phyloP scores from a whole-genome alignment of 2,113 vertebrate species.

The Haplochromis burtoni region DNA sequence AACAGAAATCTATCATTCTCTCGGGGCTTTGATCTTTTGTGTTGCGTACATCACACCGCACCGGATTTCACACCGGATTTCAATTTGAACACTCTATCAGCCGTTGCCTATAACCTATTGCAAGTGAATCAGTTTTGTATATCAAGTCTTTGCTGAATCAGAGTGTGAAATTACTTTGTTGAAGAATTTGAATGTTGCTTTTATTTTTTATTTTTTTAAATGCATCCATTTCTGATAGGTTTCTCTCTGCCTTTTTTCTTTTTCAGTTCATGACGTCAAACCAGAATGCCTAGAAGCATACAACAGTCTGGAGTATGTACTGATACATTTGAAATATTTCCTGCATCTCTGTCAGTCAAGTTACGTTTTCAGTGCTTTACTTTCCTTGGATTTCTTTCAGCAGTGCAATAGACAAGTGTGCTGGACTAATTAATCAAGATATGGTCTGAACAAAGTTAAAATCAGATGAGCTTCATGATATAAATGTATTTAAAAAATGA shows the following conservation, averaged over 20 bases:
- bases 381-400: neutral
- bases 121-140: conserved; percentile 26
- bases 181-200: conserved; percentile 31
- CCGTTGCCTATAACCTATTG: conserved; percentile 37
- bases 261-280: conserved; percentile 92
- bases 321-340: neutral
- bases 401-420: neutral
- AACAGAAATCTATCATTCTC: conserved; percentile 2
- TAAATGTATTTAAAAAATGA: neutral
- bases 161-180: conserved; percentile 61
- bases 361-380: neutral
- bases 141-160: conserved; percentile 35
- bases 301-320: conserved; percentile 88
- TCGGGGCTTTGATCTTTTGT: conserved; percentile 46
- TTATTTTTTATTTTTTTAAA: neutral
- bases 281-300: conserved; percentile 88
- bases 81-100: conserved; percentile 40
- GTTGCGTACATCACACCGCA: neutral
- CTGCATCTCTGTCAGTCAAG: neutral
- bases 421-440: neutral
- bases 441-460: neutral
- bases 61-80: too few relatives aligned
- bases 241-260: neutral
- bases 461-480: neutral
- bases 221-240: neutral